Conservation (phyloP, 2,888 invertebrate species). For the Disparrhopalites patrizii region DNA sequence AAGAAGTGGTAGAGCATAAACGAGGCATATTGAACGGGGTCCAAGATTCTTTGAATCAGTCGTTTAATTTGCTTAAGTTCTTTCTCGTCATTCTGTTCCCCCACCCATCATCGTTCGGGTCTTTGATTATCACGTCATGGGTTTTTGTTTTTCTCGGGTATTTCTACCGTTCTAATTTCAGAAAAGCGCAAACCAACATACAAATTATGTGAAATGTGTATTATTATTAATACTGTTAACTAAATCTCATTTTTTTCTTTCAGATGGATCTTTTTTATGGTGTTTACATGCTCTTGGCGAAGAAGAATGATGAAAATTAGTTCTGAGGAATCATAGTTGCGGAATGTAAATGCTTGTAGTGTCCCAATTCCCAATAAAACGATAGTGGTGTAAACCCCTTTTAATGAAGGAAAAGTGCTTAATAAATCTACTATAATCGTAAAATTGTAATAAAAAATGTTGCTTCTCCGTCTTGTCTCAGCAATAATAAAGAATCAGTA, state of each 20-base stretch:
- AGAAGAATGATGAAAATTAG: slow-evolving; percentile 1
- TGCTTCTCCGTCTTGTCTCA: no score
- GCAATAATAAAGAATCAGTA: no score
- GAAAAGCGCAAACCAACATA: neutral
- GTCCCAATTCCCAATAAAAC: neutral
- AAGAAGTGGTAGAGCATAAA: slow-evolving; percentile 53
- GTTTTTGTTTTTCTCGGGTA: slow-evolving; percentile 49
- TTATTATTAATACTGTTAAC: neutral
- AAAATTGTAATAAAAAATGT: no score
- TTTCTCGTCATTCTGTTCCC: slow-evolving; percentile 54
- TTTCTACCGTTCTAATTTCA: neutral
- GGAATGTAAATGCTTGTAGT: no score
- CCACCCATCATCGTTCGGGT: slow-evolving; percentile 53
- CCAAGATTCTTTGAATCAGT: slow-evolving; percentile 55
- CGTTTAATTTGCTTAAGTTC: slow-evolving; percentile 56
- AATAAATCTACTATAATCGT: no score
- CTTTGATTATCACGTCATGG: slow-evolving; percentile 54
- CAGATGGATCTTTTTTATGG: slow-evolving; percentile 20
- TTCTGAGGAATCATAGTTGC: no score
- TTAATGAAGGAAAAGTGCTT: no score
- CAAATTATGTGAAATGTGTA: neutral
- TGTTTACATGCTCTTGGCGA: slow-evolving; percentile 16
- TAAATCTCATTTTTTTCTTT: neutral
- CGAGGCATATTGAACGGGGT: slow-evolving; percentile 56
- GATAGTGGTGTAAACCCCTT: neutral